Base-by-base conservation (phyloP, 1,140 invertebrate genomes). In the Macrobrachium nipponense region DNA sequence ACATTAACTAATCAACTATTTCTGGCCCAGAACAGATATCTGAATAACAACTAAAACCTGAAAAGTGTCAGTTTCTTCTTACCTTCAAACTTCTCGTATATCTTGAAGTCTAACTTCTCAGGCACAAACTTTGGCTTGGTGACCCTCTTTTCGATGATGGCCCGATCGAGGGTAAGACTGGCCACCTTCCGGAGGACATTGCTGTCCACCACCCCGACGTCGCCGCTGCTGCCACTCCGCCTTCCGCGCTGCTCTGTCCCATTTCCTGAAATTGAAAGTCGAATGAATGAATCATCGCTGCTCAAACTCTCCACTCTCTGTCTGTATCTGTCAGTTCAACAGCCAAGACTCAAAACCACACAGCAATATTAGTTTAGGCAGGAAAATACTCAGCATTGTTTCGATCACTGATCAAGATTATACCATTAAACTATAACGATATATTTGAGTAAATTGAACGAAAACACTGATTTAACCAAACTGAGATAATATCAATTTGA, bases 81-180 rank as follows among this genome's bases (percentile, higher is more conserved):
- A 96, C 96, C 96, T 95, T 97, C 95, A 92, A 97, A 97, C 92
- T 96, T 96, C 92, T 97, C 95, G 90, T 95, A 95, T 64, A 95
- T 92, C 90, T 94, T 94, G 91, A 95, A 96, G 92, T 96, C 95
- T 88, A 97, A 92, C 91, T 96, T 97, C 90, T 96, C 95, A 7
- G 96, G 95, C 83, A 96, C 94, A 91, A 95, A 95, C 90, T 95
- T 95, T 60, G 95, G 95, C 87, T 94, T 93, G 79, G 92, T 90
- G n/a, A 94, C 91, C 88, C 92, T 92, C 86, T 93, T 91, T 84
- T 95, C 94, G 20, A 93, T 88, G 10, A 92, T 93, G 58, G 93
- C 93, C 89, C 94, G 94, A 87, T 96, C 95, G 82, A 96, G 91
- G 36, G 95, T 96, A 61, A 97, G 93, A 62, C 95, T 96, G 27